Base-by-base conservation (phyloP, 1,140 invertebrate genomes). In the Chelonus insularis region DNA sequence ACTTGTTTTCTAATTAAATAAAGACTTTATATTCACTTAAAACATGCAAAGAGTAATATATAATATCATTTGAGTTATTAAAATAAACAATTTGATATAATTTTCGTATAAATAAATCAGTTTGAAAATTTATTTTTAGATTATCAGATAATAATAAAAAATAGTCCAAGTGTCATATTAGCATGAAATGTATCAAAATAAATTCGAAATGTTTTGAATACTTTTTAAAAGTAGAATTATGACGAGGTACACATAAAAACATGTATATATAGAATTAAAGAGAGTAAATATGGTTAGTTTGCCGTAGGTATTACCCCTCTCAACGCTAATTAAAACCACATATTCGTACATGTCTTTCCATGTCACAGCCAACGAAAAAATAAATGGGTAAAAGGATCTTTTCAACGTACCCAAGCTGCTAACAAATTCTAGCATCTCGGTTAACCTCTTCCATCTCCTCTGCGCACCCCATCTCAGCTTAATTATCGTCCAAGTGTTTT, bases 401-500 rank as follows among this genome's bases (percentile, higher is more conserved):
- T 67, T 63, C 63, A 67, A 21, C 47, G n/a, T 36, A 23, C 48
- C 37, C 52, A 36, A 57, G 56, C 25, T 34, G 32, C 41, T 43
- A 43, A 50, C 41, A 34, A 63, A 60, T 45, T 52, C 62, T 37
- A 36, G 43, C 37, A 61, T 55, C 43, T 60, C 39, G 56, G 48
- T 52, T 61, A 62, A 56, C 50, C 56, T 54, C 23, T 23, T 37
- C 23, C 23, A 37, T 34, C 32, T 29, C 21, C 18, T 11, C n/a
- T 23, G 6, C 50, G 11, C 50, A 9, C 29, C 29, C 41, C 41
- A 58, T 43, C 37, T 66, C 58, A 52, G 57, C 60, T 58, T 79
- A 77, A 79, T 79, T 80, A 79, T 76, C 74, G 77, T 77, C 72
- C 76, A 76, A 80, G 76, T 79, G 74, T 79, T 80, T 76, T 79